Base-by-base conservation (phyloP, 2,113 vertebrate genomes). In the Macheiramphus alcinus region DNA sequence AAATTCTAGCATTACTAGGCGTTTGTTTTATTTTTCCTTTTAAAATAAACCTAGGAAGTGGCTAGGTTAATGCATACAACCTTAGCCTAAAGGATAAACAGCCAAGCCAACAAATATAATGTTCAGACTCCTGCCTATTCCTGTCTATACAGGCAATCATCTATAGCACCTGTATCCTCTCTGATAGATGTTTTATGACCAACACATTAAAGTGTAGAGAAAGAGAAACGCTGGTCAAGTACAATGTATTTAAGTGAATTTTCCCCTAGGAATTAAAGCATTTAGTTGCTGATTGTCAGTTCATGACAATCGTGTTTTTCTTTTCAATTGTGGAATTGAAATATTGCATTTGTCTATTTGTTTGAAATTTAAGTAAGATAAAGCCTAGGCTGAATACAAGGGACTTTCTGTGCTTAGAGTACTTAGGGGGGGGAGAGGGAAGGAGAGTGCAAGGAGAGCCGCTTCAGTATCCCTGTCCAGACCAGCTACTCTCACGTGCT, bases 41-140 rank as follows among this genome's bases (percentile, higher is more conserved):
- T 68, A 88, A 95, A 95, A 94, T 78, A 94, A 96, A 78, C 66
- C 80, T 90, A 84, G 92, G 95, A 97, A 94, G 80, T 96, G 52
- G 76, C 72, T 78, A 61, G 85, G 75, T 92, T 95, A 97, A 94
- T 89, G 47, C 52, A 52, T 68, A 61, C 2, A 4, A 84, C 83
- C 73, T 93, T 96, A 94, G 94, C 94, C 95, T 95, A 94, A 91
- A 97, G 94, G 94, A 93, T 86, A 96, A 97, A 93, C 89, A 94
- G 65, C 73, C 55, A 86, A 74, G 36, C 59, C 80, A 86, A 81
- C 90, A 97, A 93, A 97, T 81, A 56, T 3, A 92, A 67, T 36
- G 40, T 68, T 85, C 68, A 85, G 76, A 40, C 27, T 91, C 86
- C 83, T 88, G 67, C 82, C 93, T 91, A 80, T 80, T 93, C 61